A percentile compares a stretch with the other conserved stretches of the same genome.
phyloP scores from a whole-genome alignment of 2,888 invertebrate genomes.

The Lacanobia oleracea region DNA sequence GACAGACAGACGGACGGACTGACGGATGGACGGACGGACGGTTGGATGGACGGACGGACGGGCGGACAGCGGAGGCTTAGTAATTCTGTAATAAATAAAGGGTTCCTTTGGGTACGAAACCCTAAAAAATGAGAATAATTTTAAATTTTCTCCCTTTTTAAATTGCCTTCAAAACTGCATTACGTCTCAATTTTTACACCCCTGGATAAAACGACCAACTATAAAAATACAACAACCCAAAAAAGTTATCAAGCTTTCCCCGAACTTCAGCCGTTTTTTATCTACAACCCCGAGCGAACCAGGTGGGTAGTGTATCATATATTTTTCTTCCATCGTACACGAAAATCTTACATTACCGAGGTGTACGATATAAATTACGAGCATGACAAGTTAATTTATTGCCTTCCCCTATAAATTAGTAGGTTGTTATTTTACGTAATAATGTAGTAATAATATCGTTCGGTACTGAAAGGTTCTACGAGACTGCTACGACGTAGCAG shows the following conservation, averaged over 20 bases:
- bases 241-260: constrained; percentile 10
- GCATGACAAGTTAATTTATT: constrained; percentile 58
- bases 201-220: not conserved
- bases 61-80: too few relatives aligned
- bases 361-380: constrained; percentile 54
- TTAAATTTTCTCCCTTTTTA: too few relatives aligned
- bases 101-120: too few relatives aligned
- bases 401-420: constrained; percentile 57
- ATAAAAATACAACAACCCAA: constrained; percentile 1
- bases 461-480: constrained; percentile 46
- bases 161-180: too few relatives aligned
- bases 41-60: too few relatives aligned
- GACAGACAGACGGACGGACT: too few relatives aligned
- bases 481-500: constrained; percentile 37
- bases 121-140: too few relatives aligned
- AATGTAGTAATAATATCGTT: constrained; percentile 45
- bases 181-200: not conserved
- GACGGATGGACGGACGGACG: too few relatives aligned
- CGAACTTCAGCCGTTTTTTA: constrained; percentile 9
- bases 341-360: constrained; percentile 57
- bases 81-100: too few relatives aligned
- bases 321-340: constrained; percentile 40
- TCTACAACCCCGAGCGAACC: not conserved
- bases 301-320: constrained; percentile 15
- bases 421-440: constrained; percentile 54